A percentile compares a stretch with the other conserved stretches of the same genome.
These are phyloP conservation scores for Myotis davidii DNA, from an alignment of 2,113 vertebrate species.

Conservation along the genomic window DNA sequence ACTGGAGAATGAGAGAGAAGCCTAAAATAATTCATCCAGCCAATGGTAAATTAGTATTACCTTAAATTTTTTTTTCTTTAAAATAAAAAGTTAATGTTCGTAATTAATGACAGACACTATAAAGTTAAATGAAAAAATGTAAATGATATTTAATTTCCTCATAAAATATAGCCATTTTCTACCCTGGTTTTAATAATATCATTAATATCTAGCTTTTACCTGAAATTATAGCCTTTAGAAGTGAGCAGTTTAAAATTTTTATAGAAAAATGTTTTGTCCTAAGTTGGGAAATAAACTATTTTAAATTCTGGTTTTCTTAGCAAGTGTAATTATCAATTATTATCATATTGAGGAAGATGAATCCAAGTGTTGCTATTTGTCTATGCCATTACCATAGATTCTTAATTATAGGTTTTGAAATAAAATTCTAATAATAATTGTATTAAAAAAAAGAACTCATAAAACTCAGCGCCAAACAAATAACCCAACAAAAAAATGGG, in stretches of 20 bases:
- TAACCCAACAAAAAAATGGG: no score
- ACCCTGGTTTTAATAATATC: background rate
- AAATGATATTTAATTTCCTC: background rate
- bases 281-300: background rate
- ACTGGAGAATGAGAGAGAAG: background rate
- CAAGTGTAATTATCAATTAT: background rate
- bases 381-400: background rate
- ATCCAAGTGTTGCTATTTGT: background rate
- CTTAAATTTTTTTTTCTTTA: background rate
- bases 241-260: background rate
- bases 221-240: background rate
- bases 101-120: background rate
- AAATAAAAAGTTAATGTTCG: background rate
- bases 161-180: background rate
- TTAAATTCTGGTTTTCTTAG: background rate
- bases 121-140: background rate
- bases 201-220: background rate
- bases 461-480: no score
- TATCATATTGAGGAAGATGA: background rate
- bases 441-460: background rate
- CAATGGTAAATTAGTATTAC: background rate
- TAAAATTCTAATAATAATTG: background rate
- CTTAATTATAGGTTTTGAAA: background rate
- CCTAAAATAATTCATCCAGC: background rate
- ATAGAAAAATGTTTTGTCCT: background rate